A percentile compares a stretch with the other conserved stretches of the same genome.
phyloP scores from a whole-genome alignment of 2,113 vertebrate genomes.

The Anguilla rostrata region DNA sequence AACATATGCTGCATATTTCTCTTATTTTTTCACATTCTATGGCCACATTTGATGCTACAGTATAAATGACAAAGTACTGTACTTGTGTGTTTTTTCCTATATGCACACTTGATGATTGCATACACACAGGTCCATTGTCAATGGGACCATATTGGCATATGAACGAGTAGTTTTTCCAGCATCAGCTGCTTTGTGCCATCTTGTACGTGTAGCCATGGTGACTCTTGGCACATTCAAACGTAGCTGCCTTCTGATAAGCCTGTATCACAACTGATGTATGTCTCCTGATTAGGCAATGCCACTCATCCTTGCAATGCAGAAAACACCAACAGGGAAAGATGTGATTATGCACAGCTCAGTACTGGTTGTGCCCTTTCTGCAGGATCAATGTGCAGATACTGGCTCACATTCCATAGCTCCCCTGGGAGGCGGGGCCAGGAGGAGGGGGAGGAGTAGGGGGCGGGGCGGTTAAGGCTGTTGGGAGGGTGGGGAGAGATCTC shows the following conservation, averaged over 20 bases:
- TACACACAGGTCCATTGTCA: background rate
- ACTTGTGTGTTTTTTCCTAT: background rate
- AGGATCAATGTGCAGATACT: background rate
- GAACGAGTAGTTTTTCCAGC: background rate
- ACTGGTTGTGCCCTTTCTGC: background rate
- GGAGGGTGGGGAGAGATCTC: background rate
- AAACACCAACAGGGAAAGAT: background rate
- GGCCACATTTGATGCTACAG: background rate
- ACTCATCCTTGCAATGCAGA: background rate
- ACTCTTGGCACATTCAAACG: background rate
- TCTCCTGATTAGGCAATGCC: background rate
- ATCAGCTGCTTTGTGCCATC: background rate
- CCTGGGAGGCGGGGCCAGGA: background rate
- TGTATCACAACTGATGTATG: background rate
- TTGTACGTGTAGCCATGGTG: background rate
- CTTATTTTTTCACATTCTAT: background rate
- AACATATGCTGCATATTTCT: background rate
- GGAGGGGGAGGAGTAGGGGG: background rate
- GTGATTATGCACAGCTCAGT: background rate
- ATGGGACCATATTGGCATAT: background rate
- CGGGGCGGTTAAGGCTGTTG: background rate
- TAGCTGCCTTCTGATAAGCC: no score
- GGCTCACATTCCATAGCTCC: background rate
- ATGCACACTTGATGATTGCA: background rate
- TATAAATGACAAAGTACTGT: background rate